Evolutionary conservation across 92 coral and sea anemone genomes (phyloP).

Genomic region (Porites evermanni): DNA sequence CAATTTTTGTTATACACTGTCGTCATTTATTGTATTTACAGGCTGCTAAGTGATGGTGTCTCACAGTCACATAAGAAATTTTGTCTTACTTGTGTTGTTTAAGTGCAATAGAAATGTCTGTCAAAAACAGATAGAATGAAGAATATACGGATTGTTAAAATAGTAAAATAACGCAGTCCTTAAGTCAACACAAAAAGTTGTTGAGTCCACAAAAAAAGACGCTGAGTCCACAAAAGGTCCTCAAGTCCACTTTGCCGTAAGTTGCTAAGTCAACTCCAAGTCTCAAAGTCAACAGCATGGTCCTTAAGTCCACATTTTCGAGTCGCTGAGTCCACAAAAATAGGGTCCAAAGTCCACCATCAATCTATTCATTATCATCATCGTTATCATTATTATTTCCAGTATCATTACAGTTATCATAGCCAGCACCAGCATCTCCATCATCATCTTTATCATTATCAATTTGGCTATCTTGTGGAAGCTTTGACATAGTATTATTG

Average conservation of each 20-base stretch:
- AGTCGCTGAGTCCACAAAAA: constrained; percentile 2
- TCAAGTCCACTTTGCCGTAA: constrained; percentile 6
- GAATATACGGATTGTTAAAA: background rate
- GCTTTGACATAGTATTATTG: too few relatives aligned
- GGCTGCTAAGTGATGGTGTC: background rate
- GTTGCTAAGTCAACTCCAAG: constrained; percentile 10
- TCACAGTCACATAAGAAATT: background rate
- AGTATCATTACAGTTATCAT: too few relatives aligned
- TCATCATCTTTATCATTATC: too few relatives aligned
- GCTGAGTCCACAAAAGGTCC: constrained; percentile 8
- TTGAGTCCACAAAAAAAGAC: constrained; percentile 3
- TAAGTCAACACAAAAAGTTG: constrained; percentile 5
- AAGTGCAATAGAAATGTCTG: background rate
- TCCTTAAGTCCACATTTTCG: constrained; percentile 21
- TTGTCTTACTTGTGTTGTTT: too few relatives aligned
- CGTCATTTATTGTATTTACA: background rate
- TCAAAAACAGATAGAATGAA: background rate
- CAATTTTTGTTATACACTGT: background rate
- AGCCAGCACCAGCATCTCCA: too few relatives aligned
- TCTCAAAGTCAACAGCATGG: constrained; percentile 4
- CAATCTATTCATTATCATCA: background rate
- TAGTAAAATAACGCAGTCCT: background rate
- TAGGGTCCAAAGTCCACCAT: constrained; percentile 9
- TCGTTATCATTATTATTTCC: too few relatives aligned
- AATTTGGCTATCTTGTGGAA: too few relatives aligned